Percentiles rank a stretch among this genome's conserved stretches.
Evolutionary conservation across 2,797 vertebrate genomes (phyloP).

Genomic region (Pseudopleuronectes americanus): DNA sequence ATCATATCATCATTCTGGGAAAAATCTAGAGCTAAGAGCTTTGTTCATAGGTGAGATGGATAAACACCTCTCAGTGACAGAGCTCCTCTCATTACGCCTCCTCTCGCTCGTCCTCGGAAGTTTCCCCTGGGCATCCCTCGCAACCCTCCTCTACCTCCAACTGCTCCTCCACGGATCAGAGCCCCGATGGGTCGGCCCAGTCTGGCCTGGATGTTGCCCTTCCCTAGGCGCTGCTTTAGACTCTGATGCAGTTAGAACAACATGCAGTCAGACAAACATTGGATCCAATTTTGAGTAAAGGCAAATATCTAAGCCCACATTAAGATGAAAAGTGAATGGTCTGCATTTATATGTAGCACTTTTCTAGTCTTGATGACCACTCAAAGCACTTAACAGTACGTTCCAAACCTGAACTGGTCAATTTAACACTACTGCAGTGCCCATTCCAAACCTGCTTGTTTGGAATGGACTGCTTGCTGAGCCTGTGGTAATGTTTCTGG

Average conservation of each 20-base stretch:
- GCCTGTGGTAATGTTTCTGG: too few relatives aligned
- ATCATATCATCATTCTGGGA: not conserved
- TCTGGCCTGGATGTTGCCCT: slow-evolving; percentile 97
- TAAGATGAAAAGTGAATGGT: too few relatives aligned
- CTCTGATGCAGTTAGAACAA: slow-evolving; percentile 80
- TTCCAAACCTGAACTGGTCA: too few relatives aligned
- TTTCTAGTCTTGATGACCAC: too few relatives aligned
- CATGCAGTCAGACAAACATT: not conserved
- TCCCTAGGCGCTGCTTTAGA: slow-evolving; percentile 96
- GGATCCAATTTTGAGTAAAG: too few relatives aligned
- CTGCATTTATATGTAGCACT: too few relatives aligned
- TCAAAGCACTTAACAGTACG: too few relatives aligned
- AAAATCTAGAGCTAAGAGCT: not conserved
- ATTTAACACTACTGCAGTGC: too few relatives aligned
- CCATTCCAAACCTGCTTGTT: too few relatives aligned
- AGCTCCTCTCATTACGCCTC: slow-evolving; percentile 87
- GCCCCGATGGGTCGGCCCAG: slow-evolving; percentile 90
- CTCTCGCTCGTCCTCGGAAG: slow-evolving; percentile 88
- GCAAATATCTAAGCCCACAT: not conserved
- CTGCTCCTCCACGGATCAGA: slow-evolving; percentile 84
- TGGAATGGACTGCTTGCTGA: too few relatives aligned
- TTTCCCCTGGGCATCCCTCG: slow-evolving; percentile 89
- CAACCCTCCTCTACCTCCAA: slow-evolving; percentile 87
- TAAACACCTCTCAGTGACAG: slow-evolving; percentile 88
- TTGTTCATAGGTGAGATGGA: not conserved